These are phyloP conservation scores for Zaprionus davidi DNA, from an alignment of 1,140 invertebrate genomes.

Conservation along the genomic window DNA sequence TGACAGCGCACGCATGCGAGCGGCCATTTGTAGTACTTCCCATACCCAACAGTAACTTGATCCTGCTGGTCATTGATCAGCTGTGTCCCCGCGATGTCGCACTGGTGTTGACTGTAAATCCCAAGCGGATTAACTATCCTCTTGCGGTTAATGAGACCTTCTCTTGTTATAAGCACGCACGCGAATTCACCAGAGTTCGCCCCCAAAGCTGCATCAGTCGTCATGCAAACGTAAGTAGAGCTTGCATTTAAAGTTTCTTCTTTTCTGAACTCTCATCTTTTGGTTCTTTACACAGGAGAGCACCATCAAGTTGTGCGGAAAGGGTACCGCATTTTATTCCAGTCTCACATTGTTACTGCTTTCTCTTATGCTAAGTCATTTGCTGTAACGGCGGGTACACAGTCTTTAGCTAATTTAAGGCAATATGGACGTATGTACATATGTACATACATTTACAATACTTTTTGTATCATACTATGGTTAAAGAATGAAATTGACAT, in stretches of 20 bases:
- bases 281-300: conserved; percentile 54
- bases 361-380: conserved; percentile 61
- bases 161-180: conserved; percentile 87
- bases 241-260: too few relatives aligned
- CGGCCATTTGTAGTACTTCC: conserved; percentile 93
- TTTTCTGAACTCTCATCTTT: neutral
- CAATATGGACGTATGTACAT: conserved; percentile 31
- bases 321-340: conserved; percentile 59
- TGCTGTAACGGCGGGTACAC: conserved; percentile 62
- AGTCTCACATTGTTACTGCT: conserved; percentile 61
- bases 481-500: neutral
- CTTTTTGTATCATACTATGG: conserved; percentile 63
- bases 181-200: conserved; percentile 86
- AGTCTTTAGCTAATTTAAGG: conserved; percentile 55
- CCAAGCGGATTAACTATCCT: conserved; percentile 87
- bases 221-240: conserved; percentile 88
- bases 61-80: conserved; percentile 92
- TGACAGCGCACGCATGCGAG: conserved; percentile 84
- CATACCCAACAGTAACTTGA: conserved; percentile 92
- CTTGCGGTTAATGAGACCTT: conserved; percentile 85
- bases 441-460: conserved; percentile 39
- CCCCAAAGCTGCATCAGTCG: conserved; percentile 88
- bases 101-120: conserved; percentile 85
- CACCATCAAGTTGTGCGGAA: conserved; percentile 69
- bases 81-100: conserved; percentile 85